Conservation (phyloP, 2,888 invertebrate species). For the Elegia similella region DNA sequence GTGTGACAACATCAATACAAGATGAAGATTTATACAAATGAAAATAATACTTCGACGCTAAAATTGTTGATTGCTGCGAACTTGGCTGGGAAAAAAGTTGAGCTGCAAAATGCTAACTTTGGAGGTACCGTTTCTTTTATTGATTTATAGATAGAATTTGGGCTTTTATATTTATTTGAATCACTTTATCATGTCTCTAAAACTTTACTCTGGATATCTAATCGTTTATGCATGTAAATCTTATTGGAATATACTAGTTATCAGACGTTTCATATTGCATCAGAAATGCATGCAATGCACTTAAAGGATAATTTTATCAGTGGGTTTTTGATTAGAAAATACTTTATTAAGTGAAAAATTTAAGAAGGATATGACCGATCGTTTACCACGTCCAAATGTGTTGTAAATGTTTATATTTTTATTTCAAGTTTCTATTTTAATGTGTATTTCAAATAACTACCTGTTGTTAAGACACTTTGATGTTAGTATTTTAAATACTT, state of each 20-base stretch:
- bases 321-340: background rate
- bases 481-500: too few species aligned
- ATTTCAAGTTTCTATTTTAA: too few species aligned
- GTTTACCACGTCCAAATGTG: too few species aligned
- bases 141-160: background rate
- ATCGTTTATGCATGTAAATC: background rate
- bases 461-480: too few species aligned
- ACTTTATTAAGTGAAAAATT: background rate
- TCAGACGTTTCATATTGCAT: constrained; percentile 14
- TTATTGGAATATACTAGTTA: background rate
- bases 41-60: constrained; percentile 88
- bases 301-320: background rate
- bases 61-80: constrained; percentile 88
- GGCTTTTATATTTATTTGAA: constrained; percentile 21
- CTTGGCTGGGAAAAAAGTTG: constrained; percentile 81
- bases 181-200: background rate
- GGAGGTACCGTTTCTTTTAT: constrained; percentile 75
- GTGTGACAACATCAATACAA: constrained; percentile 38
- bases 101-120: constrained; percentile 80
- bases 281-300: constrained; percentile 13
- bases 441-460: too few species aligned
- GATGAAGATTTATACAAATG: constrained; percentile 89
- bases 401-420: too few species aligned
- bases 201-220: background rate
- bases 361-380: too few species aligned